Percentiles rank a stretch among this genome's conserved stretches.
Conservation (phyloP, 2,888 invertebrate species). For the Leptinotarsa rubiginosa region DNA sequence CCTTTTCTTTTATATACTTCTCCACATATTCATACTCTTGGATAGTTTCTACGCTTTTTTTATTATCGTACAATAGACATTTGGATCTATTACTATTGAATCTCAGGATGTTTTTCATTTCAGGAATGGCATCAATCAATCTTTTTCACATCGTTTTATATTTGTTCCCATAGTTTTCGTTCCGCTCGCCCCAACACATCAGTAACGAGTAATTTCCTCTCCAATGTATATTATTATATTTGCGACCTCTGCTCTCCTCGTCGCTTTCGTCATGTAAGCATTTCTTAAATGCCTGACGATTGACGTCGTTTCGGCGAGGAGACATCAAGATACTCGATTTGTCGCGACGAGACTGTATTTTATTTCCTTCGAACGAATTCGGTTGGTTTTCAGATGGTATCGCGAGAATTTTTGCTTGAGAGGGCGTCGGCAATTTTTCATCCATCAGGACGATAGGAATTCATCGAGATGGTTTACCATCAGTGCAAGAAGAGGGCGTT, state of each 20-base stretch:
- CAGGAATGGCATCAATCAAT: too few species aligned
- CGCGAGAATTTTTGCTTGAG: neutral
- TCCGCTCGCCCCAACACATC: neutral
- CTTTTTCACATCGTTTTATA: too few species aligned
- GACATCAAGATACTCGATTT: conserved; percentile 31
- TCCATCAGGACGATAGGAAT: neutral
- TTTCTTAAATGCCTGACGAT: conserved; percentile 48
- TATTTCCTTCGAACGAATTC: conserved; percentile 21
- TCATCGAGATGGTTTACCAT: too few species aligned
- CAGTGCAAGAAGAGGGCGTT: too few species aligned
- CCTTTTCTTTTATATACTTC: too few species aligned
- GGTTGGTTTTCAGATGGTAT: neutral
- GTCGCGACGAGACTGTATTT: conserved; percentile 29
- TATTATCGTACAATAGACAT: too few species aligned
- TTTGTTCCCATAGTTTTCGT: neutral
- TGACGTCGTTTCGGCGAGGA: conserved; percentile 38
- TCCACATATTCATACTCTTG: too few species aligned
- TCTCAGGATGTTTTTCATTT: too few species aligned
- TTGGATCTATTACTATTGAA: too few species aligned
- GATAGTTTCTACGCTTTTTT: too few species aligned
- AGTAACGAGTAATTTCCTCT: conserved; percentile 16
- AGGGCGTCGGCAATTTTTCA: neutral
- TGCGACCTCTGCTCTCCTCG: conserved; percentile 46
- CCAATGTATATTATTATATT: conserved; percentile 55
- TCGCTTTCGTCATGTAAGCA: conserved; percentile 48